Conservation (phyloP, 2,888 invertebrate species). For the Ophion costatus region DNA sequence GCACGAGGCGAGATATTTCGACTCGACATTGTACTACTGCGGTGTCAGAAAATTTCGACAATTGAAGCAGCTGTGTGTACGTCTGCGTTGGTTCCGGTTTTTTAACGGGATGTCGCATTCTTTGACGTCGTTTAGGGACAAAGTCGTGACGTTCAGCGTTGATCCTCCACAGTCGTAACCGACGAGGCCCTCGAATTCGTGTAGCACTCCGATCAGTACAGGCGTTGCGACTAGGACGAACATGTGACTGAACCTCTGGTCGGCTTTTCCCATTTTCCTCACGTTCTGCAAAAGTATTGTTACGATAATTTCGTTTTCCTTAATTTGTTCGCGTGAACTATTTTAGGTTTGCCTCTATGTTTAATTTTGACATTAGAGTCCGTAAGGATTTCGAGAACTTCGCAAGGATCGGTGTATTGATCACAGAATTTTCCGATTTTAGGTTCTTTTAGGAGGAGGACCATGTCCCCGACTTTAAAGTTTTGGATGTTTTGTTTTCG, state of each 20-base stretch:
- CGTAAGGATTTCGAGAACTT: constrained; percentile 27
- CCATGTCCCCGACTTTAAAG: constrained; percentile 34
- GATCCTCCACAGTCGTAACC: too few relatives aligned
- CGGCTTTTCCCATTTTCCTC: background rate
- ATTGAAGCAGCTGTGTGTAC: constrained; percentile 26
- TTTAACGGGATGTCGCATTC: too few relatives aligned
- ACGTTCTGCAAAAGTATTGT: background rate
- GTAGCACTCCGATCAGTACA: too few relatives aligned
- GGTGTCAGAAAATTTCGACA: background rate
- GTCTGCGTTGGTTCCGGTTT: background rate
- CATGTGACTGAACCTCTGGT: background rate
- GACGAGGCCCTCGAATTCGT: too few relatives aligned
- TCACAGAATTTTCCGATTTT: constrained; percentile 21
- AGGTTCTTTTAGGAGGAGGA: constrained; percentile 33
- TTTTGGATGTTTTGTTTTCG: constrained; percentile 32
- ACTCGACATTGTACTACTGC: constrained; percentile 30
- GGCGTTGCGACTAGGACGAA: too few relatives aligned
- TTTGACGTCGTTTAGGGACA: too few relatives aligned
- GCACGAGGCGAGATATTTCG: constrained; percentile 27
- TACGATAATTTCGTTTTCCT: constrained; percentile 8
- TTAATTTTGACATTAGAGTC: constrained; percentile 27
- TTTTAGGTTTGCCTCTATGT: background rate
- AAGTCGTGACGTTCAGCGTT: too few relatives aligned
- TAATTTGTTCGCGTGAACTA: constrained; percentile 49
- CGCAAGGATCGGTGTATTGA: constrained; percentile 37